A percentile compares a stretch with the other conserved stretches of the same genome.
These are phyloP conservation scores for Proctacanthus coquilletti DNA, from an alignment of 1,140 invertebrate genomes.

Conservation along the genomic window DNA sequence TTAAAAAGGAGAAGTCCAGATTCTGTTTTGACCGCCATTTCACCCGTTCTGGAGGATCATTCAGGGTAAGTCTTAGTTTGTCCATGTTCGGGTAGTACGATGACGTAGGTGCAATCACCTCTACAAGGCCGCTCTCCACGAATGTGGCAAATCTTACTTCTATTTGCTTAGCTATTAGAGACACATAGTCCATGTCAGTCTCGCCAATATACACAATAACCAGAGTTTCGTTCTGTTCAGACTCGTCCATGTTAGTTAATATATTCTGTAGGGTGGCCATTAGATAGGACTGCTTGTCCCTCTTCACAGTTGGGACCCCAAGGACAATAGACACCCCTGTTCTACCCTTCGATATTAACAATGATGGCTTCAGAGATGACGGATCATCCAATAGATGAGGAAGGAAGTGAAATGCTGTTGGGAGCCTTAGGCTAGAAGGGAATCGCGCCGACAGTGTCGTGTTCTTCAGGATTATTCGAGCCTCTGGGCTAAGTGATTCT, in stretches of 20 bases:
- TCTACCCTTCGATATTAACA: constrained; percentile 56
- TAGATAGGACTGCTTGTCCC: constrained; percentile 80
- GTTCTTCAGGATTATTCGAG: constrained; percentile 33
- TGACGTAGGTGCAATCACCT: constrained; percentile 71
- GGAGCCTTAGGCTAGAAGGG: constrained; percentile 38
- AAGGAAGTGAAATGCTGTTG: constrained; percentile 71
- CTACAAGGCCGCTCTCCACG: constrained; percentile 67
- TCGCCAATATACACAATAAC: constrained; percentile 88
- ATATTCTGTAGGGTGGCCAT: constrained; percentile 77
- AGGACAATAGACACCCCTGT: constrained; percentile 66
- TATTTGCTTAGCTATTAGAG: constrained; percentile 54
- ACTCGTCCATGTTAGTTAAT: constrained; percentile 57
- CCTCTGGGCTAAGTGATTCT: constrained; percentile 31
- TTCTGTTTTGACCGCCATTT: constrained; percentile 95
- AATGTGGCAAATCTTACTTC: constrained; percentile 60
- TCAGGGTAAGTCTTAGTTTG: constrained; percentile 59
- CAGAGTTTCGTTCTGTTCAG: constrained; percentile 63
- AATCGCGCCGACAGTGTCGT: constrained; percentile 19
- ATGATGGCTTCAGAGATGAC: constrained; percentile 60
- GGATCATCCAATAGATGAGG: constrained; percentile 73
- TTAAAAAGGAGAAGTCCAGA: constrained; percentile 87
- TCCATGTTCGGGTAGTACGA: constrained; percentile 83
- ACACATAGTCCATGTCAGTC: constrained; percentile 54
- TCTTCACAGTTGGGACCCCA: constrained; percentile 74
- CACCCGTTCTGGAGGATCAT: constrained; percentile 76